Base-by-base conservation (phyloP, 2,888 invertebrate genomes). In the Coleophora flavipennella region DNA sequence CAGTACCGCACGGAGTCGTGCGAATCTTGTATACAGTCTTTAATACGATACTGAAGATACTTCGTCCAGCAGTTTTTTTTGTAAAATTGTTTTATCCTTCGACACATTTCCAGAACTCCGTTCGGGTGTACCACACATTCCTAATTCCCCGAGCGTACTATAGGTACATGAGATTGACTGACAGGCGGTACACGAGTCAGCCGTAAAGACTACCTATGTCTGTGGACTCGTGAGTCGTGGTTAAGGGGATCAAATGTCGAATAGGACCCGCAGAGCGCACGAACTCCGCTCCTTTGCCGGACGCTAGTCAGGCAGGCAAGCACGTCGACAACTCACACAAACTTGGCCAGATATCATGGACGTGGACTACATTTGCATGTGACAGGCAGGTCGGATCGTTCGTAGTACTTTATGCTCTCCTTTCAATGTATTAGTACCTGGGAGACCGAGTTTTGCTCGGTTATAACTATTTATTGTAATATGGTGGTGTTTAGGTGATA, bases 171-270 rank as follows among this genome's bases (percentile, higher is more conserved):
- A 20, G 20, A 20, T 51, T 50, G 34, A 66, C 67, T 66, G 75
- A 76, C 57, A 63, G 62, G 63, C 49, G 55, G 50, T 60, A 66
- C 59, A 64, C 62, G 58, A 53, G 57, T 48, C 54, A 57, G 59
- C 63, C 66, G 67, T 63, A 74, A 62, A n/a, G n/a, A n/a, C n/a
- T n/a, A 69, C 60, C 20, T 20, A 51, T 47, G 53, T 35, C 12
- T 28, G 51, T 49, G 49, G 53, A 63, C 58, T 60, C 60, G 57
- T 54, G 57, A 56, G 55, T n/a, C 54, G 53, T 55, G 62, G 61
- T 67, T 67, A 56, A 44, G 44, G 64, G 51, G 72, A 73, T 79
- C 76, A 76, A 74, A 77, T 70, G 70, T 70, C 70, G 55, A 62
- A 49, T 51, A 56, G 56, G 62, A 63, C 60, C 61, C 53, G 57